Conservation (phyloP, 1,140 invertebrate genomes). For the Pogonus chalceus region DNA sequence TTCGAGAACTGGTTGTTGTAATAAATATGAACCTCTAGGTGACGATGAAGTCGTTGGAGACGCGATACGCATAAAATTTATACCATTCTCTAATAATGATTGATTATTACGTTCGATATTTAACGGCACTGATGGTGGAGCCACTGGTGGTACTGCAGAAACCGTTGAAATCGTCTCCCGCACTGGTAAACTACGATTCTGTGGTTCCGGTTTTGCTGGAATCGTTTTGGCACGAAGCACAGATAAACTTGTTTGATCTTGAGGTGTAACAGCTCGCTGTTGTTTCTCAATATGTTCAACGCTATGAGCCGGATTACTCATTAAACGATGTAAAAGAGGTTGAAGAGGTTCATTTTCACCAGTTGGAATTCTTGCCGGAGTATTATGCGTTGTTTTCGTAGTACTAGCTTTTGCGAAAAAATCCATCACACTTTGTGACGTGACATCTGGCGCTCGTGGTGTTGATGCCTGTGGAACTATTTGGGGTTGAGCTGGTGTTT, state of each 20-base stretch:
- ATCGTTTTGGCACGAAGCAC: conserved; percentile 23
- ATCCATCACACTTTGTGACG: conserved; percentile 71
- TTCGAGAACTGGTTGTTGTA: conserved; percentile 25
- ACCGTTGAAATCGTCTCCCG: too few relatives aligned
- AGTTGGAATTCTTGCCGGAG: conserved; percentile 39
- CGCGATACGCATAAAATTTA: conserved; percentile 42
- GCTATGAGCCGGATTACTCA: conserved; percentile 69
- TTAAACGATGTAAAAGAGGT: conserved; percentile 52
- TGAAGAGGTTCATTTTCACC: conserved; percentile 22
- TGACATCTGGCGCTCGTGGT: conserved; percentile 33
- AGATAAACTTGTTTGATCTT: conserved; percentile 35
- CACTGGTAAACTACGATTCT: background rate
- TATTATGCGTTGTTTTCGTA: conserved; percentile 37
- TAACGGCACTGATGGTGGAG: background rate
- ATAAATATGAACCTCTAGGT: conserved; percentile 38
- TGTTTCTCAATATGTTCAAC: conserved; percentile 84
- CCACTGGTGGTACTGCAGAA: background rate
- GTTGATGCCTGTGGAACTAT: conserved; percentile 23
- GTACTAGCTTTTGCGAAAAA: conserved; percentile 74
- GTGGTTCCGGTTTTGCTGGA: conserved; percentile 11
- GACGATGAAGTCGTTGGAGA: conserved; percentile 37
- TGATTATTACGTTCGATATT: conserved; percentile 32
- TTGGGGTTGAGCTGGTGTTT: conserved; percentile 23
- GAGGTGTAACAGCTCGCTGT: conserved; percentile 61
- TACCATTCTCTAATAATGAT: conserved; percentile 39